Percentiles rank a stretch among this genome's conserved stretches.
Conservation (phyloP, 2,113 vertebrate genomes). For the Gobius niger region DNA sequence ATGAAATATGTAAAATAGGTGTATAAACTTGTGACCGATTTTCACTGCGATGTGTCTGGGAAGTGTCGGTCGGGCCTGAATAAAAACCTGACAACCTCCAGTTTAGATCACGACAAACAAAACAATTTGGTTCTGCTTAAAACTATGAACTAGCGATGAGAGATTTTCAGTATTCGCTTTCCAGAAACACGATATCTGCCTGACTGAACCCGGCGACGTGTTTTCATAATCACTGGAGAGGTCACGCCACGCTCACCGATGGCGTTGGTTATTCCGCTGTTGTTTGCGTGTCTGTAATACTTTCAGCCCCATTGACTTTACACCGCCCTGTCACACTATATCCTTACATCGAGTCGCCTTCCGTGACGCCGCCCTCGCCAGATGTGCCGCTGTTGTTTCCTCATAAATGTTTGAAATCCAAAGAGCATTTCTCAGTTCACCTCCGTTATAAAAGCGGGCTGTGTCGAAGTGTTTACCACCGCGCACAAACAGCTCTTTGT, state of each 20-base stretch:
- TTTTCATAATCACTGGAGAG: no score
- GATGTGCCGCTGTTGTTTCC: neutral
- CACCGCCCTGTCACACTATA: neutral
- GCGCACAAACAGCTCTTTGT: slow-evolving; percentile 3
- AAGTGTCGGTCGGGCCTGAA: no score
- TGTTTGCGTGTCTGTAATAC: neutral
- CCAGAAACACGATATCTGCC: no score
- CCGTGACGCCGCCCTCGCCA: neutral
- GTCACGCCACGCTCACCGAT: neutral
- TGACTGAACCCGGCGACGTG: no score
- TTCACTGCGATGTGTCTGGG: no score
- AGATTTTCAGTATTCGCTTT: no score
- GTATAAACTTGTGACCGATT: no score
- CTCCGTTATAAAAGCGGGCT: neutral
- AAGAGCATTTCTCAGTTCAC: slow-evolving; percentile 1
- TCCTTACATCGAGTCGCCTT: neutral
- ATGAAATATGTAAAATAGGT: no score
- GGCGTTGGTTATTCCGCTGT: neutral
- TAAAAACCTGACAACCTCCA: no score
- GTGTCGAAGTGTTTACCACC: neutral
- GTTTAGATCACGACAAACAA: no score
- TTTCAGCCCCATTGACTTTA: slow-evolving; percentile 7
- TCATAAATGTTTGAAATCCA: slow-evolving; percentile 4
- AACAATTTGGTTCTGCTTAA: no score
- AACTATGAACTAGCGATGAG: no score